These are phyloP conservation scores for Pygocentrus nattereri DNA, from an alignment of 2,797 vertebrate species.

Conservation along the genomic window DNA sequence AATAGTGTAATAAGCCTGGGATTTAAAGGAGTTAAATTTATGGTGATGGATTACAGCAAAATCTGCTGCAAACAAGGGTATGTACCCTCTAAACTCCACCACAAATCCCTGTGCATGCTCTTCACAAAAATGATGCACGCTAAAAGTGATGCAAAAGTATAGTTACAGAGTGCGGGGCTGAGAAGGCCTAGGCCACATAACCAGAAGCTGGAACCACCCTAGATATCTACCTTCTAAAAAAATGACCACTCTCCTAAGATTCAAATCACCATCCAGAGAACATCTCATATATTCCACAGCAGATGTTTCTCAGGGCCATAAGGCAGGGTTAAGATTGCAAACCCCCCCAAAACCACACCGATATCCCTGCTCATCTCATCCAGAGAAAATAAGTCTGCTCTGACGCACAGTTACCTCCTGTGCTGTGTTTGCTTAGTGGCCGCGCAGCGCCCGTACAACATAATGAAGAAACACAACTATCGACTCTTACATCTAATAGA, in stretches of 20 bases:
- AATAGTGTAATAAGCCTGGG: too few species aligned
- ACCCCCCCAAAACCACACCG: background rate
- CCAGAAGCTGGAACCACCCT: too few species aligned
- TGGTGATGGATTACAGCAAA: too few species aligned
- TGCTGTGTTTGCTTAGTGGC: constrained; percentile 71
- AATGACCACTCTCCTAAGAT: background rate
- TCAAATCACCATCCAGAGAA: background rate
- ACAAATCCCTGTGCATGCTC: too few species aligned
- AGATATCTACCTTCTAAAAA: too few species aligned
- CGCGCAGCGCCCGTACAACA: constrained; percentile 65
- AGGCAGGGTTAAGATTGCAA: constrained; percentile 1
- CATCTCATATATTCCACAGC: constrained; percentile 7
- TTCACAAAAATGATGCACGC: too few species aligned
- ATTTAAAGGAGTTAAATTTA: too few species aligned
- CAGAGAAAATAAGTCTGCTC: constrained; percentile 71
- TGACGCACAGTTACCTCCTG: constrained; percentile 68
- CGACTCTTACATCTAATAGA: constrained; percentile 62
- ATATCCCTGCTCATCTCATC: constrained; percentile 57
- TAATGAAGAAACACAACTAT: constrained; percentile 70
- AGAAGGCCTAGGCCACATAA: too few species aligned
- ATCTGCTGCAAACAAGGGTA: too few species aligned
- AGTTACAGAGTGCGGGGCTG: too few species aligned
- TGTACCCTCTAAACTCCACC: too few species aligned
- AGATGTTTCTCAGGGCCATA: constrained; percentile 8
- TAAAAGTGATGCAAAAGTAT: too few species aligned